Percentiles rank a stretch among this genome's conserved stretches.
Evolutionary conservation across 1,140 invertebrate species (phyloP).

Genomic region (Luehdorfia chinensis): DNA sequence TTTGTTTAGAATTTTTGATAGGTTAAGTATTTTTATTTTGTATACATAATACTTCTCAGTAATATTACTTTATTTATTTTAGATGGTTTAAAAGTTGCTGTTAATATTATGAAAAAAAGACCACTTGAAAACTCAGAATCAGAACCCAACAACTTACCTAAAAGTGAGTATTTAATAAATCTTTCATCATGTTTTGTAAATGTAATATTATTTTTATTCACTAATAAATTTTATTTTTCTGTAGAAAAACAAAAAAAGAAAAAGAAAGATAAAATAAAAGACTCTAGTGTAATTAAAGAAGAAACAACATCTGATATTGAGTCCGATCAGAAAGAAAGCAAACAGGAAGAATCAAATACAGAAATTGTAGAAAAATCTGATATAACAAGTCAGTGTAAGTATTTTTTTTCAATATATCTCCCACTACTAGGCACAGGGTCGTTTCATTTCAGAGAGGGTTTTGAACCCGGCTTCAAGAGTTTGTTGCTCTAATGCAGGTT

Average conservation of each 20-base stretch:
- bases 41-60: too few species aligned
- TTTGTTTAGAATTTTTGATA: too few species aligned
- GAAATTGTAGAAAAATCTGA: conserved; percentile 23
- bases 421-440: too few species aligned
- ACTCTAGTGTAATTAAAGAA: conserved; percentile 41
- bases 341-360: conserved; percentile 25
- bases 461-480: too few species aligned
- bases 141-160: conserved; percentile 23
- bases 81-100: too few species aligned
- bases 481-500: too few species aligned
- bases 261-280: conserved; percentile 35
- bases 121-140: conserved; percentile 30
- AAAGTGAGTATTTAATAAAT: conserved; percentile 39
- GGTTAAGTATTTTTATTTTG: too few species aligned
- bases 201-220: too few species aligned
- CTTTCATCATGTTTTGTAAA: too few species aligned
- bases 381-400: conserved; percentile 45
- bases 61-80: conserved; percentile 1
- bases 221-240: conserved; percentile 14
- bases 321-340: conserved; percentile 38
- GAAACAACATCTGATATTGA: conserved; percentile 33
- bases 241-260: conserved; percentile 59
- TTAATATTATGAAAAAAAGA: conserved; percentile 37
- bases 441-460: too few species aligned
- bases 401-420: too few species aligned